phyloP scores from a whole-genome alignment of 2,888 invertebrate genomes.

The Girardia tigrina region DNA sequence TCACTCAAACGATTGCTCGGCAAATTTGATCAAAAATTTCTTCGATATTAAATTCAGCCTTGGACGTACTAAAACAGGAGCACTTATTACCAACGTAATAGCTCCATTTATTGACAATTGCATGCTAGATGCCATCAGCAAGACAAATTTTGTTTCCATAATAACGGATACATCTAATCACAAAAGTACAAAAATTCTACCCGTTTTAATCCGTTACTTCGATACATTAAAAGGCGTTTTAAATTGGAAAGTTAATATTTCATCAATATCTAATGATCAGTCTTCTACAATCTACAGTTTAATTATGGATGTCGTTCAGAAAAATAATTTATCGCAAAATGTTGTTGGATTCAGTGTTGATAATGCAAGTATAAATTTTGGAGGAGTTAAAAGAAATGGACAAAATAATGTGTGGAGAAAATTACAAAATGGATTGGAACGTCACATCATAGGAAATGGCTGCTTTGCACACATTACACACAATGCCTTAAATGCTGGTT shows the following conservation, averaged over 20 bases:
- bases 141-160: background rate
- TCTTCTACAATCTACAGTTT: too few species aligned
- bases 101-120: background rate
- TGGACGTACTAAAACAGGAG: background rate
- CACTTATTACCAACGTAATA: background rate
- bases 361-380: background rate
- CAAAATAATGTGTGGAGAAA: constrained; percentile 10
- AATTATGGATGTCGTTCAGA: background rate
- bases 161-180: constrained; percentile 1
- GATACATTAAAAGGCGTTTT: background rate
- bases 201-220: background rate
- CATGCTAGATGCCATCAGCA: background rate
- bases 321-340: background rate
- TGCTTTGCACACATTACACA: background rate
- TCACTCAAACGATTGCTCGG: background rate
- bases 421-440: background rate
- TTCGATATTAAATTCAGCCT: background rate
- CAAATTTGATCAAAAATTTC: background rate
- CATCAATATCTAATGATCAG: background rate
- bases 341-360: background rate
- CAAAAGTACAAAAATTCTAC: background rate
- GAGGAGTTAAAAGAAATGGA: background rate
- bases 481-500: background rate
- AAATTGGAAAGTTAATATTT: background rate
- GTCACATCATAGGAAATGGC: background rate